phyloP scores from a whole-genome alignment of 2,113 vertebrate species.

The Puma concolor region DNA sequence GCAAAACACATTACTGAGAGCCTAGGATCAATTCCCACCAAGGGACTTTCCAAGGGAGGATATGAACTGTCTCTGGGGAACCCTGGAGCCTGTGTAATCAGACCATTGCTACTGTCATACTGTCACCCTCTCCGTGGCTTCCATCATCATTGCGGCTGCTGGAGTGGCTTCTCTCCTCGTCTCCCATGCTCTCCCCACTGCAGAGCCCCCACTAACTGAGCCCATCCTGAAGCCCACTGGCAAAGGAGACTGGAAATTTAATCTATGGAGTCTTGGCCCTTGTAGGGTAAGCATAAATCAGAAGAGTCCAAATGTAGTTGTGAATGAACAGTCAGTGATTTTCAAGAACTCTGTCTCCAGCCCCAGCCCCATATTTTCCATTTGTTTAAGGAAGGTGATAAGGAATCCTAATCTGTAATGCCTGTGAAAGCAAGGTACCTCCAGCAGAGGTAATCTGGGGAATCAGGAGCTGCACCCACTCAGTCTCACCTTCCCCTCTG shows the following conservation, averaged over 20 bases:
- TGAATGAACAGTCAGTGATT: neutral
- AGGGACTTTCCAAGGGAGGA: neutral
- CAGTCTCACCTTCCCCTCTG: neutral
- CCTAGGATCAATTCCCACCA: neutral
- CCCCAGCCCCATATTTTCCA: neutral
- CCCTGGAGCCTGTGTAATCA: neutral
- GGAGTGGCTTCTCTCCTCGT: neutral
- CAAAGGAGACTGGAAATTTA: neutral
- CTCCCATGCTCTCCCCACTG: neutral
- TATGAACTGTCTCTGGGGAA: neutral
- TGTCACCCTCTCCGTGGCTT: neutral
- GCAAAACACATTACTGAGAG: neutral
- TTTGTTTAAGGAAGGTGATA: neutral
- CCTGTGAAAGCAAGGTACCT: neutral
- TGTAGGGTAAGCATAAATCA: neutral
- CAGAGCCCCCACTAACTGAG: neutral
- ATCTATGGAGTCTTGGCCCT: fast-evolving
- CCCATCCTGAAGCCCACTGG: neutral
- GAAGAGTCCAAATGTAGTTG: neutral
- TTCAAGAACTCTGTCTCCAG: neutral
- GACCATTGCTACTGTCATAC: neutral
- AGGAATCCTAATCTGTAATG: neutral
- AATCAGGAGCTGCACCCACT: fast-evolving
- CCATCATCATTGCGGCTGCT: neutral
- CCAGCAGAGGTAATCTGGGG: neutral